Evolutionary conservation across 2,113 vertebrate species (phyloP), one percentile per base, ranked within the genome.

Genomic region (Setophaga petechia): DNA sequence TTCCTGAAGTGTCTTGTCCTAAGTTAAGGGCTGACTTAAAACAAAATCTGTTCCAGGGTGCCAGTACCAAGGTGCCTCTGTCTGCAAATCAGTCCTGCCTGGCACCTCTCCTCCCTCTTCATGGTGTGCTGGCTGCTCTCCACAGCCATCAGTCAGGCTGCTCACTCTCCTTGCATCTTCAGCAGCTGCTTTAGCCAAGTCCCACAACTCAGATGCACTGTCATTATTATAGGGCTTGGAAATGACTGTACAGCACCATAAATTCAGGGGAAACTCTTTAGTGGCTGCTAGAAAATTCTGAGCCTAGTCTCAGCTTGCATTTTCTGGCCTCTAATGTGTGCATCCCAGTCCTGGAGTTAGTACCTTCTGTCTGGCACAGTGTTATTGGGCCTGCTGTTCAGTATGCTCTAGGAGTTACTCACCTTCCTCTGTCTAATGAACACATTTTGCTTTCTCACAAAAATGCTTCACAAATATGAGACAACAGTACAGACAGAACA

Each of bases 111-210:
- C 35, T 52, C 33, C 30, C 31, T 30, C 37, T 71, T 6, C 0
- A 0, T 15, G 23, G 5, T 24, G 39, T 67, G n/a, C 16, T 3
- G 5, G 7, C 43, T 79, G 27, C 25, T 63, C 39, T 51, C 51
- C 23, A 28, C 1, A 25, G 54, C 11, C 2, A 1, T 35, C 27
- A 15, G 46, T 68, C 1, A 1, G 49, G 16, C 12, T 2, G 2
- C 62, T 63, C 5, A 3, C 22, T 63, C 44, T 55, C 20, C 55
- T 68, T 61, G 12, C 15, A 54, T 77, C 49, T 80, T 63, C 43
- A 79, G 47, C 21, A 67, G 6, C 43, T 46, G 30, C 46, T 81
- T 65, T 69, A 37, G 49, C 41, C 55, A 59, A 47, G 28, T 77
- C 21, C 15, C 43, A 37, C 20, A 79, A 2, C 25, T 77, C 9